Conservation (phyloP, 1,140 invertebrate species). For the Spodoptera frugiperda region DNA sequence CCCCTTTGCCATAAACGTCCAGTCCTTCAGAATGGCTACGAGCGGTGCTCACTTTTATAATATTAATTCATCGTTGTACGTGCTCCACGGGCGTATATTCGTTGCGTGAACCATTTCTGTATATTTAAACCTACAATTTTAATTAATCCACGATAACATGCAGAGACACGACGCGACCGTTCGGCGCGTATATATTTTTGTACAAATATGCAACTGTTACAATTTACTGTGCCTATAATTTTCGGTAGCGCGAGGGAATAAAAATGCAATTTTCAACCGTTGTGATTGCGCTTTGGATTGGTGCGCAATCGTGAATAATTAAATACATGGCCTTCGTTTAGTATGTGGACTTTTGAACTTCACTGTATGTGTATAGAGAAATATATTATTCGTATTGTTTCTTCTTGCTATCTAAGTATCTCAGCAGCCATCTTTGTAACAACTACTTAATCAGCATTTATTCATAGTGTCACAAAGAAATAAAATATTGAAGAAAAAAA, state of each 20-base stretch:
- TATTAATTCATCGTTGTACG: conserved; percentile 40
- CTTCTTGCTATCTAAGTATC: too few relatives aligned
- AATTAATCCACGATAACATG: conserved; percentile 52
- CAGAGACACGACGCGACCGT: conserved; percentile 41
- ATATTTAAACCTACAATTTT: conserved; percentile 46
- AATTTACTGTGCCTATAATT: conserved; percentile 68
- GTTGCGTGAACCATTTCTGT: conserved; percentile 30
- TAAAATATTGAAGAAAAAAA: too few relatives aligned
- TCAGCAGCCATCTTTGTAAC: too few relatives aligned
- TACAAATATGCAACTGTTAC: conserved; percentile 59
- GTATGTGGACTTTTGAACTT: conserved; percentile 34
- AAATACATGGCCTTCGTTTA: conserved; percentile 62
- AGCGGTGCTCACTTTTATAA: not conserved
- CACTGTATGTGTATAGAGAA: not conserved
- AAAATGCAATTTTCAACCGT: conserved; percentile 69
- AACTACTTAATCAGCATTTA: too few relatives aligned
- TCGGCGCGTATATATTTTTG: conserved; percentile 50
- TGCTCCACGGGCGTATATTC: not conserved
- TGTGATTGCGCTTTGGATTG: conserved; percentile 66
- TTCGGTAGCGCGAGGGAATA: conserved; percentile 60
- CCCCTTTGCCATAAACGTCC: conserved; percentile 20
- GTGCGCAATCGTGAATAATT: conserved; percentile 65
- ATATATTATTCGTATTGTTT: not conserved
- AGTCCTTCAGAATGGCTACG: not conserved
- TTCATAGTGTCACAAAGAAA: too few relatives aligned